These are phyloP conservation scores for Globodera rostochiensis DNA, from an alignment of 1,140 invertebrate species.

Conservation along the genomic window DNA sequence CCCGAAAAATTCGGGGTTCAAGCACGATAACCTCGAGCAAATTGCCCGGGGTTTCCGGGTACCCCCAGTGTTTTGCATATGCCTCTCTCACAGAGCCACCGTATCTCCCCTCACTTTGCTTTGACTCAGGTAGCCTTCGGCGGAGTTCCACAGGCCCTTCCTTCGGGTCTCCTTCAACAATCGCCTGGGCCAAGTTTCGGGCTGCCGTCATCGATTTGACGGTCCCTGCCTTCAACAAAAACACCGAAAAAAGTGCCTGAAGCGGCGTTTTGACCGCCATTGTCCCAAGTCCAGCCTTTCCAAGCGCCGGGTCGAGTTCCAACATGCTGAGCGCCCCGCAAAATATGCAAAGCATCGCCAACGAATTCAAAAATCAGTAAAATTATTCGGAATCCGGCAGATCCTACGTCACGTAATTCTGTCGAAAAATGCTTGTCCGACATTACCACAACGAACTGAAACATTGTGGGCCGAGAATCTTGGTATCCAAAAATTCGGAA, in stretches of 20 bases:
- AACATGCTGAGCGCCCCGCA: background rate
- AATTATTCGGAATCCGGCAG: too few relatives aligned
- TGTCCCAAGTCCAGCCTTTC: background rate
- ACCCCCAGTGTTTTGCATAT: too few relatives aligned
- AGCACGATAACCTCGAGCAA: too few relatives aligned
- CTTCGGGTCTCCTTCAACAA: slow-evolving; percentile 4
- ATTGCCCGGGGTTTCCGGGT: too few relatives aligned
- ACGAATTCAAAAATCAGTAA: too few relatives aligned
- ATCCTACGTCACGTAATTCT: too few relatives aligned
- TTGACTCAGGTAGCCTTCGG: slow-evolving; percentile 22
- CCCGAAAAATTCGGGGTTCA: too few relatives aligned
- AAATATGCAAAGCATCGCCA: background rate
- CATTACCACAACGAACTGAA: too few relatives aligned
- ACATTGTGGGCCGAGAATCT: too few relatives aligned
- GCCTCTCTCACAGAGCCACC: too few relatives aligned
- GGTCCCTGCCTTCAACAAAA: background rate
- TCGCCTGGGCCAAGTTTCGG: slow-evolving; percentile 1
- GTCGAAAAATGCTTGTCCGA: too few relatives aligned
- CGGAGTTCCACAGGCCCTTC: slow-evolving; percentile 20
- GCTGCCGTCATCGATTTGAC: background rate
- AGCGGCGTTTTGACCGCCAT: slow-evolving; percentile 2
- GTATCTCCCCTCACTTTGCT: slow-evolving; percentile 10
- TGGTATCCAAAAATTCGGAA: too few relatives aligned
- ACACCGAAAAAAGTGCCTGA: background rate
- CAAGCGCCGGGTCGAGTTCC: slow-evolving; percentile 1